phyloP scores from a whole-genome alignment of 2,113 vertebrate genomes.

The Columba livia region DNA sequence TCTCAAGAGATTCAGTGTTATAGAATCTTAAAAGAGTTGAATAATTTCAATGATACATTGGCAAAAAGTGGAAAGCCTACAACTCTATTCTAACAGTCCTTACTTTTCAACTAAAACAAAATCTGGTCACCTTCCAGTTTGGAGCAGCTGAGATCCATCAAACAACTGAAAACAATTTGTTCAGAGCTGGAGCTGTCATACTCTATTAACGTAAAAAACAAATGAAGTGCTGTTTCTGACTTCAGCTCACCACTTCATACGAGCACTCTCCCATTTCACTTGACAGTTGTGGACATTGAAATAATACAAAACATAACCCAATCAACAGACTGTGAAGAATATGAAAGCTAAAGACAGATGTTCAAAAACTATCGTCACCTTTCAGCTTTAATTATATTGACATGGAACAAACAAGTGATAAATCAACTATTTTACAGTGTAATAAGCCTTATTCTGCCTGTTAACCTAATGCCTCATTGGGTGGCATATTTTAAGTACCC shows the following conservation, averaged over 20 bases:
- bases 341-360: constrained; percentile 79
- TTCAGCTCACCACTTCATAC: constrained; percentile 42
- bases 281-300: constrained; percentile 83
- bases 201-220: constrained; percentile 71
- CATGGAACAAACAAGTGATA: constrained; percentile 60
- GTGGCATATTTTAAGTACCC: not conserved
- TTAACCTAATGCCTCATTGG: constrained; percentile 15
- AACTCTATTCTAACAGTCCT: constrained; percentile 35
- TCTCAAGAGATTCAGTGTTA: not conserved
- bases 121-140: constrained; percentile 68
- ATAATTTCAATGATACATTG: not conserved
- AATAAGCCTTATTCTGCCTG: constrained; percentile 35
- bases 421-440: constrained; percentile 63
- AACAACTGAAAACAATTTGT: constrained; percentile 79
- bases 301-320: constrained; percentile 80
- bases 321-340: constrained; percentile 82
- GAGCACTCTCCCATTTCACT: constrained; percentile 65
- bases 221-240: constrained; percentile 63
- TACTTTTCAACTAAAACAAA: constrained; percentile 61
- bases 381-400: constrained; percentile 79
- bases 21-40: not conserved
- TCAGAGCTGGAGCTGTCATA: constrained; percentile 76
- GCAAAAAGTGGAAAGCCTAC: constrained; percentile 1
- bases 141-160: constrained; percentile 77
- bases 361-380: constrained; percentile 76